Evolutionary conservation across 2,113 vertebrate genomes (phyloP), one percentile per base, ranked within the genome.

Genomic region (Perca flavescens): DNA sequence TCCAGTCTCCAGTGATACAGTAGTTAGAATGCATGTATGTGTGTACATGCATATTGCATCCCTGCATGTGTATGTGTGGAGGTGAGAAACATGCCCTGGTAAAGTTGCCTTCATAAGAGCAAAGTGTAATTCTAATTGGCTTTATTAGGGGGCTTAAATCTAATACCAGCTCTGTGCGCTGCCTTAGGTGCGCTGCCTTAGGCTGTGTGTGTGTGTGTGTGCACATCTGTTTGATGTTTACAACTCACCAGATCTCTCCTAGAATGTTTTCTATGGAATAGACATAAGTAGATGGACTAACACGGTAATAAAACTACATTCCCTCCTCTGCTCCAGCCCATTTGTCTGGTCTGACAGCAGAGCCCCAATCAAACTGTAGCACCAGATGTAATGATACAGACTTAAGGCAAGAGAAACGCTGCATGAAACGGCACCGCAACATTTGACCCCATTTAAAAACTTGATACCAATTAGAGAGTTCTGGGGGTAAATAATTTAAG

Each of bases 361-460:
- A 74, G 70, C 46, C 22, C 19, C 58, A 79, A 69, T 85, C 75
- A 78, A 79, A 58, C 53, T 84, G 67, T 17, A 80, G 75, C 76
- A 64, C 63, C 69, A 89, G 67, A 85, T 83, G 85, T 77, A 86
- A 84, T 67, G 73, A 84, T 75, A 64, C 80, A 84, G 87, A 89
- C 87, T 89, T 86, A 79, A 88, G 84, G 89, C 89, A 54, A 81
- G 72, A 91, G 77, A 74, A 87, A 93, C 92, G 79, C 90, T 90
- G 89, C 89, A 91, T 89, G 84, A 92, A 93, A 89, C 90, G 91
- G 91, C 90, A 88, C 87, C 68, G 87, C 92, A 93, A 93, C 94
- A 95, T 94, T 95, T 96, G 95, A 96, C 95, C 95, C 94, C 94
- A 94, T 96, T 96, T 96, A 96, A 95, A 95, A 94, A 95, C 94